A percentile compares a stretch with the other conserved stretches of the same genome.
phyloP scores from a whole-genome alignment of 2,888 invertebrate genomes.

The Stenodera caucasica region DNA sequence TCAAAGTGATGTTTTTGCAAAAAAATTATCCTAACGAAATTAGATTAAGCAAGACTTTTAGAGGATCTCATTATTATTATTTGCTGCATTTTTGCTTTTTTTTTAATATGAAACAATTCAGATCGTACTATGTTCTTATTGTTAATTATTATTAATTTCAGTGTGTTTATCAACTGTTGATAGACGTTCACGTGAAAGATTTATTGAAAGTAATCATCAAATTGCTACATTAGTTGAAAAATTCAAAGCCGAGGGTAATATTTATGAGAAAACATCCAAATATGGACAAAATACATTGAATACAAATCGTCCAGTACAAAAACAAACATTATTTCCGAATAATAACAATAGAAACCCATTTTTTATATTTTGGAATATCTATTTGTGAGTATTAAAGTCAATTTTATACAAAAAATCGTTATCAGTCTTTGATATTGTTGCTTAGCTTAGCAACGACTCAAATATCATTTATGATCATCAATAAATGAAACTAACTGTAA shows the following conservation, averaged over 20 bases:
- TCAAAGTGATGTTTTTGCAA: too few species aligned
- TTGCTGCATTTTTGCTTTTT: too few species aligned
- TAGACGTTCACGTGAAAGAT: constrained; percentile 82
- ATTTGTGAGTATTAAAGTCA: not conserved
- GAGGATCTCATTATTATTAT: too few species aligned
- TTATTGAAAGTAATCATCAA: constrained; percentile 91
- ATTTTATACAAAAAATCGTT: too few species aligned
- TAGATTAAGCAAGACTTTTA: too few species aligned
- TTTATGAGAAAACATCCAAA: constrained; percentile 65
- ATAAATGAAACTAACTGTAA: not conserved
- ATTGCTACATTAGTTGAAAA: constrained; percentile 90
- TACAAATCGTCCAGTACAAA: constrained; percentile 57
- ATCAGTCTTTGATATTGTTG: too few species aligned
- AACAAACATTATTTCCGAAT: constrained; percentile 56
- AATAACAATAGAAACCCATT: not conserved
- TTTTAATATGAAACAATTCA: too few species aligned
- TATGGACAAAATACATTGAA: constrained; percentile 59
- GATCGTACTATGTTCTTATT: too few species aligned
- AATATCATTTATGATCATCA: too few species aligned
- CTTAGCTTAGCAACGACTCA: too few species aligned
- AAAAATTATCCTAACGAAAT: too few species aligned
- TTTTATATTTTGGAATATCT: not conserved
- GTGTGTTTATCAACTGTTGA: constrained; percentile 79
- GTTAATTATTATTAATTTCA: constrained; percentile 54
- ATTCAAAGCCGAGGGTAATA: constrained; percentile 83